Evolutionary conservation across 2,113 vertebrate species (phyloP).

Genomic region (Myrmophylax atrothorax): DNA sequence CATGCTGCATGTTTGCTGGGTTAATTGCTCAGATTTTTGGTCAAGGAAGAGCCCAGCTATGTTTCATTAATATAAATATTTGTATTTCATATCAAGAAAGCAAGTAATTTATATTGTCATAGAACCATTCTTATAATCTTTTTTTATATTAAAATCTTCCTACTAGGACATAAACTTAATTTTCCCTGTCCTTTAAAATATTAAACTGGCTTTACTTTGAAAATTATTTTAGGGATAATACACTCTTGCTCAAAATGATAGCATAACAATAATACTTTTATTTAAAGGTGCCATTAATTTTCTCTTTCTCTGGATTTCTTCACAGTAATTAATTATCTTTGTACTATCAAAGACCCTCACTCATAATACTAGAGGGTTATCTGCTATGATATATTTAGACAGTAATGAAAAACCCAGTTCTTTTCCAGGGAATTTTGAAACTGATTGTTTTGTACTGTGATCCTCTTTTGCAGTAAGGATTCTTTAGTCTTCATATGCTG

Average conservation of each 20-base stretch:
- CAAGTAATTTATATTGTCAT: background rate
- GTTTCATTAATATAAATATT: background rate
- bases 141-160: background rate
- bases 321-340: background rate
- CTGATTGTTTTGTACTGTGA: background rate
- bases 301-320: background rate
- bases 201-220: background rate
- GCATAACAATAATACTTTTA: background rate
- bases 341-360: background rate
- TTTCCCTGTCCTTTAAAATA: background rate
- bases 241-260: background rate
- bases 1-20: background rate
- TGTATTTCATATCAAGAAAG: background rate
- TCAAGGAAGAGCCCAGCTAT: background rate
- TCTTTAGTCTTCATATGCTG: background rate
- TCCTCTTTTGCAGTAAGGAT: background rate
- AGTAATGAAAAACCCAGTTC: background rate
- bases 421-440: background rate
- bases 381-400: background rate
- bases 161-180: background rate
- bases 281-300: background rate
- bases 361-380: background rate
- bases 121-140: background rate
- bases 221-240: background rate
- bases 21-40: background rate